Base-by-base conservation (phyloP, 2,797 vertebrate genomes). In the Phalloptychus januarius region DNA sequence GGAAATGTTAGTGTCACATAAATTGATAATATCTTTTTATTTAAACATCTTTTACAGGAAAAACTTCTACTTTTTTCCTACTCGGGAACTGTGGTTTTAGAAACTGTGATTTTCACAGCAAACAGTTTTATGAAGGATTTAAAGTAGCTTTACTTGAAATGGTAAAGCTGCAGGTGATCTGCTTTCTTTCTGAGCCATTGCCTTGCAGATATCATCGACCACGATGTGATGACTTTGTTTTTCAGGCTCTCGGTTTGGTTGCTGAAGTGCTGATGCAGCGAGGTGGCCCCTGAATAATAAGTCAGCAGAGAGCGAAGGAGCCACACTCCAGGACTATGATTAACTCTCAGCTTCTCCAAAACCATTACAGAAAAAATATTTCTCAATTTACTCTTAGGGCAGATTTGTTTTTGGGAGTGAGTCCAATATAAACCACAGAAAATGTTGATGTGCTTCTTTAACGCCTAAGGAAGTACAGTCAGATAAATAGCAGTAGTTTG, bases 331-430 rank as follows among this genome's bases (percentile, higher is more conserved):
- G 77, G 85, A 79, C 79, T 75, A 85, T 86, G 89, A 88, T 90
- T 88, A 88, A 84, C 85, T 87, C 82, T 83, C 86, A 86, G 83
- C 88, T 89, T 70, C 89, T 87, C 78, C 81, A 76, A 89, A 87
- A 85, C 77, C 88, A 87, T 90, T 90, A 89, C 87, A 83, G 86
- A 82, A 81, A 88, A 90, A 89, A 83, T 77, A 92, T 93, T 92
- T 92, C 89, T 85, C 89, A 85, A 91, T 93, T 91, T 87, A 85
- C 88, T 92, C 84, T 86, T 56, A 38, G 72, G 82, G 79, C 78
- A 88, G 67, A 75, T 81, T 84, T 44, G 65, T 42, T 44, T 70
- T 71, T 83, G 69, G 79, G 76, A 83, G 52, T 79, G 72, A 77
- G 77, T 40, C 45, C 92, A 94, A 93, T 72, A 87, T 81, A 93